Evolutionary conservation across 2,888 invertebrate species (phyloP).

Genomic region (Sinohyriopsis cumingii): DNA sequence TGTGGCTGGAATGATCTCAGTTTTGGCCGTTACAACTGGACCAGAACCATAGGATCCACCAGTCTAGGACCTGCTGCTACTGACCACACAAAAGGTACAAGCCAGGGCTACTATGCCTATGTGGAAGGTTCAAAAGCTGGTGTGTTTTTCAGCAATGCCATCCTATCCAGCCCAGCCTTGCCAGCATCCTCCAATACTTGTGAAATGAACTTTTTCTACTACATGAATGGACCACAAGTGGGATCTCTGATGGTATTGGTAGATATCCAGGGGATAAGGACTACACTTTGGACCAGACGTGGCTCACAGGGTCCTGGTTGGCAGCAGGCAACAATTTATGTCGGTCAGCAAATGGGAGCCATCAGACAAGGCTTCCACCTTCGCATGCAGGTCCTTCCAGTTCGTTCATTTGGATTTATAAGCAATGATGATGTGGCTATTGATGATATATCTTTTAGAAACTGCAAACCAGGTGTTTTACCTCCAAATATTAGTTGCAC

Average conservation of each 20-base stretch:
- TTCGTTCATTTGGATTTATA: constrained; percentile 33
- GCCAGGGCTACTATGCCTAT: constrained; percentile 52
- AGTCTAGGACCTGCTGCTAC: constrained; percentile 26
- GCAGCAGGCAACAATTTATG: constrained; percentile 41
- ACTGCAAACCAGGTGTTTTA: constrained; percentile 49
- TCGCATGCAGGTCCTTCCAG: constrained; percentile 38
- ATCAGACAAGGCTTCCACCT: constrained; percentile 29
- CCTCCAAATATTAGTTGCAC: constrained; percentile 56
- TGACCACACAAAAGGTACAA: constrained; percentile 48
- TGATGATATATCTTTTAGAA: constrained; percentile 63
- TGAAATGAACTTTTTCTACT: constrained; percentile 61
- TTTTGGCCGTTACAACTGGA: constrained; percentile 59
- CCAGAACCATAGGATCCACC: constrained; percentile 33
- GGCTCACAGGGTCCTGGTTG: constrained; percentile 45
- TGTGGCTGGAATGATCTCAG: constrained; percentile 64
- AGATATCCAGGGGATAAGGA: constrained; percentile 28
- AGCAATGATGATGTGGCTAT: constrained; percentile 59
- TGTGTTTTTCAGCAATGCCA: constrained; percentile 45
- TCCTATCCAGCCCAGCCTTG: constrained; percentile 50
- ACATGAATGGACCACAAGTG: constrained; percentile 51
- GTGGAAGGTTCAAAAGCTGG: constrained; percentile 49
- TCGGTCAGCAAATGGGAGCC: constrained; percentile 45
- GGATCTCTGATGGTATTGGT: constrained; percentile 43
- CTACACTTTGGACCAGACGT: constrained; percentile 18
- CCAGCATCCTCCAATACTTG: constrained; percentile 47